phyloP scores from a whole-genome alignment of 2,797 vertebrate genomes.

The Anguilla obscura region DNA sequence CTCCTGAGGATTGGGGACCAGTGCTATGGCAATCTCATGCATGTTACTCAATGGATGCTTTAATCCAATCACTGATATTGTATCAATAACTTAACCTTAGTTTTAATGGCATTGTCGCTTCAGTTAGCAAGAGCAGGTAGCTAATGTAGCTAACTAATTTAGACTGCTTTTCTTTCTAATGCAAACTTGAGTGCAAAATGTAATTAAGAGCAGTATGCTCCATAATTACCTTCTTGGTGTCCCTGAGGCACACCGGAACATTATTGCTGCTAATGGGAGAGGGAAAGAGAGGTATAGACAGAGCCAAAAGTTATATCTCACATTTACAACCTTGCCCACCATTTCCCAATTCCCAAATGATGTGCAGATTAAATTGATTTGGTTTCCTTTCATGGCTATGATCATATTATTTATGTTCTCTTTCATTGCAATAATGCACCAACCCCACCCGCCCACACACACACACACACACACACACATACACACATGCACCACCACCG shows the following conservation, averaged over 20 bases:
- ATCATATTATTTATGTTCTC: slow-evolving; percentile 24
- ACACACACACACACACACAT: background rate
- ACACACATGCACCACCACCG: background rate
- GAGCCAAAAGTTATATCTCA: slow-evolving; percentile 28
- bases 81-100: background rate
- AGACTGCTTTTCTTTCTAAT: slow-evolving; percentile 23
- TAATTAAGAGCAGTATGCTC: slow-evolving; percentile 36
- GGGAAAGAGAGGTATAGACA: background rate
- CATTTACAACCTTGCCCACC: slow-evolving; percentile 13
- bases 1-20: background rate
- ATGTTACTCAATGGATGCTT: background rate
- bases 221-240: slow-evolving; percentile 28
- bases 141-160: slow-evolving; percentile 22
- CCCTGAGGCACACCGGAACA: slow-evolving; percentile 25
- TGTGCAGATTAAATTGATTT: slow-evolving; percentile 25
- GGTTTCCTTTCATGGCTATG: slow-evolving; percentile 17
- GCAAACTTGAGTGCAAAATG: slow-evolving; percentile 25
- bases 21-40: background rate
- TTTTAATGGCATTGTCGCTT: background rate
- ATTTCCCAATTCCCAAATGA: background rate
- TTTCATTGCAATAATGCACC: slow-evolving; percentile 17
- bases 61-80: background rate
- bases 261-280: slow-evolving; percentile 1
- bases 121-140: slow-evolving; percentile 15
- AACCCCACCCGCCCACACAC: background rate